A percentile compares a stretch with the other conserved stretches of the same genome.
phyloP scores from a whole-genome alignment of 2,888 invertebrate species.

The Melieria picta region DNA sequence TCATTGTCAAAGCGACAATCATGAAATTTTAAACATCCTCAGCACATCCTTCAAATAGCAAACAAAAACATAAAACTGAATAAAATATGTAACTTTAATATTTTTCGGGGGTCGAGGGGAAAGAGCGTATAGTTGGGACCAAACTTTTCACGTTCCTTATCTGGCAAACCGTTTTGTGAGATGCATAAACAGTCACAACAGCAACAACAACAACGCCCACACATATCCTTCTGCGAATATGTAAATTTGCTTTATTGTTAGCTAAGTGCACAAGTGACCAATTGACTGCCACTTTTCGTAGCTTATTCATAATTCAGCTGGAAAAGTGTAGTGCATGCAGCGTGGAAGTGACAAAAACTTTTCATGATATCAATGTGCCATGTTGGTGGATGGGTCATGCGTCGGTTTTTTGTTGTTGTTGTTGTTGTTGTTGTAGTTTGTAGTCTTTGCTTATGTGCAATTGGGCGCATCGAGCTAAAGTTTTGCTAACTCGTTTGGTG shows the following conservation, averaged over 20 bases:
- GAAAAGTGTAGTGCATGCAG: neutral
- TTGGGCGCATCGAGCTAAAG: too few relatives aligned
- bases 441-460: neutral
- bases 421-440: too few relatives aligned
- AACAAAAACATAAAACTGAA: neutral
- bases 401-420: too few relatives aligned
- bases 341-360: slow-evolving; percentile 13
- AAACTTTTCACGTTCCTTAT: slow-evolving; percentile 34
- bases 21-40: slow-evolving; percentile 32
- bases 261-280: slow-evolving; percentile 37
- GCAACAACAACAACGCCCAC: neutral
- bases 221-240: slow-evolving; percentile 16
- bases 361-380: slow-evolving; percentile 10
- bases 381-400: neutral
- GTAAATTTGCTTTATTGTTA: slow-evolving; percentile 34
- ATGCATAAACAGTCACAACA: neutral
- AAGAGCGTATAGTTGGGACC: slow-evolving; percentile 12
- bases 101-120: slow-evolving; percentile 8
- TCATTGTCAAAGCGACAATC: slow-evolving; percentile 38
- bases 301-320: slow-evolving; percentile 21
- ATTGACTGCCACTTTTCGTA: slow-evolving; percentile 35
- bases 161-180: neutral
- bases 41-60: slow-evolving; percentile 16
- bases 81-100: slow-evolving; percentile 4
- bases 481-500: too few relatives aligned